Conservation (phyloP, 2,888 invertebrate species). For the Pseudoips prasinana region DNA sequence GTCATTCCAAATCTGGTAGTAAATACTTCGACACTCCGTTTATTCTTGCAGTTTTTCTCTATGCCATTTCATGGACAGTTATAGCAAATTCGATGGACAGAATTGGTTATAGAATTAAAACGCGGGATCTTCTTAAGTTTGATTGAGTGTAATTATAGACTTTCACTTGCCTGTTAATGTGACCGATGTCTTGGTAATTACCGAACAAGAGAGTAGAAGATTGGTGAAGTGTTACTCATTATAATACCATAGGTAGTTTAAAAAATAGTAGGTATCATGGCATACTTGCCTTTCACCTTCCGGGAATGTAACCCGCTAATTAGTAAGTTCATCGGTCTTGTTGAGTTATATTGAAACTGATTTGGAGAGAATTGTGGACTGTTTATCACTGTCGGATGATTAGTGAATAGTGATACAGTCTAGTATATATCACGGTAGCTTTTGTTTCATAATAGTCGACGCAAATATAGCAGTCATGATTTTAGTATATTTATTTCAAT, state of each 20-base stretch:
- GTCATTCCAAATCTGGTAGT: slow-evolving; percentile 70
- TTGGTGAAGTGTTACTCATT: slow-evolving; percentile 62
- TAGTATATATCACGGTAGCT: too few relatives aligned
- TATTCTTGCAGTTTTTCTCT: slow-evolving; percentile 51
- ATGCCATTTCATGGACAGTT: slow-evolving; percentile 22
- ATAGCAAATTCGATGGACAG: slow-evolving; percentile 5
- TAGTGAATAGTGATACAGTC: too few relatives aligned
- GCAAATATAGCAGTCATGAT: too few relatives aligned
- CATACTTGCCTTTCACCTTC: slow-evolving; percentile 58
- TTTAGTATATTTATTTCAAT: too few relatives aligned
- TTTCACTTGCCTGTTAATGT: slow-evolving; percentile 63
- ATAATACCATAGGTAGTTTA: slow-evolving; percentile 56
- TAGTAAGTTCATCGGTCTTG: slow-evolving; percentile 53
- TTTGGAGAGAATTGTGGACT: slow-evolving; percentile 24
- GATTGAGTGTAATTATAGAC: slow-evolving; percentile 52
- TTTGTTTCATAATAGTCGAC: too few relatives aligned
- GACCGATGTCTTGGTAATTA: slow-evolving; percentile 64
- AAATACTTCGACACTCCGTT: slow-evolving; percentile 58
- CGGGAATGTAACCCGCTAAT: slow-evolving; percentile 59
- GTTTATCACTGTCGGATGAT: too few relatives aligned
- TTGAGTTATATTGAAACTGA: slow-evolving; percentile 43
- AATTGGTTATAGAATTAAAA: slow-evolving; percentile 21
- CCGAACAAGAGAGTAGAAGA: slow-evolving; percentile 47
- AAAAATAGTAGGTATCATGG: slow-evolving; percentile 60
- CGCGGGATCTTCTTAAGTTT: slow-evolving; percentile 29